Evolutionary conservation across 2,113 vertebrate genomes (phyloP).

Genomic region (Apodemus speciosus): DNA sequence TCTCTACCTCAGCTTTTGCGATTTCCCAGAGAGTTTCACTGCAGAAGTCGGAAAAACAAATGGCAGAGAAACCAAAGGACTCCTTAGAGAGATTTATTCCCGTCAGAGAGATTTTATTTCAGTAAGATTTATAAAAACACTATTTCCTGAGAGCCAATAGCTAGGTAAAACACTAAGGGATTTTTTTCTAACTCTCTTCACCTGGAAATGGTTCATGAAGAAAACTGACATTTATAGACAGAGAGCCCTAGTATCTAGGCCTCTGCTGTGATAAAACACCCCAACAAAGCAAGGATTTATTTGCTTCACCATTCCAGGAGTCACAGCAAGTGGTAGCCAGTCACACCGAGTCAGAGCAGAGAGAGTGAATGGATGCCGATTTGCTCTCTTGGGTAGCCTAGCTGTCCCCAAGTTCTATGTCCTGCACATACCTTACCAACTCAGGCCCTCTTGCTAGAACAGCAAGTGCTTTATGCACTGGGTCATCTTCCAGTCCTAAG

Average conservation of each 20-base stretch:
- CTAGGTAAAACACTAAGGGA: not conserved
- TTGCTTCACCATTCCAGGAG: not conserved
- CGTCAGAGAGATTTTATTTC: constrained; percentile 31
- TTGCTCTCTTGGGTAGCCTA: too few relatives aligned
- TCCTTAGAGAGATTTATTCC: constrained; percentile 9
- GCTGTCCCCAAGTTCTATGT: not conserved
- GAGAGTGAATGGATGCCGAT: too few relatives aligned
- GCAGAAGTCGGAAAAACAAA: constrained; percentile 66
- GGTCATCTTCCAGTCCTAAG: not conserved
- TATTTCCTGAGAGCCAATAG: not conserved
- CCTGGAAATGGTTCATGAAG: not conserved
- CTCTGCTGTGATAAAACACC: not conserved
- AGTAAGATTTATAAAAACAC: constrained; percentile 35
- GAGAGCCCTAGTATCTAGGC: not conserved
- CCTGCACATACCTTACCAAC: too few relatives aligned
- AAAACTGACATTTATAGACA: not conserved
- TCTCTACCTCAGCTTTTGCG: constrained; percentile 90
- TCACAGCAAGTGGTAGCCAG: not conserved
- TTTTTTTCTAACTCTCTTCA: not conserved
- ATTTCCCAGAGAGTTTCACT: constrained; percentile 95
- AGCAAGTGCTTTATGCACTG: not conserved
- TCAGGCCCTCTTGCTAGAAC: not conserved
- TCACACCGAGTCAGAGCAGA: not conserved
- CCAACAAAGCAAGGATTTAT: not conserved
- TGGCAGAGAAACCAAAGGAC: constrained; percentile 43